Evolutionary conservation across 2,113 vertebrate species (phyloP).

Genomic region (Mesitornis unicolor): DNA sequence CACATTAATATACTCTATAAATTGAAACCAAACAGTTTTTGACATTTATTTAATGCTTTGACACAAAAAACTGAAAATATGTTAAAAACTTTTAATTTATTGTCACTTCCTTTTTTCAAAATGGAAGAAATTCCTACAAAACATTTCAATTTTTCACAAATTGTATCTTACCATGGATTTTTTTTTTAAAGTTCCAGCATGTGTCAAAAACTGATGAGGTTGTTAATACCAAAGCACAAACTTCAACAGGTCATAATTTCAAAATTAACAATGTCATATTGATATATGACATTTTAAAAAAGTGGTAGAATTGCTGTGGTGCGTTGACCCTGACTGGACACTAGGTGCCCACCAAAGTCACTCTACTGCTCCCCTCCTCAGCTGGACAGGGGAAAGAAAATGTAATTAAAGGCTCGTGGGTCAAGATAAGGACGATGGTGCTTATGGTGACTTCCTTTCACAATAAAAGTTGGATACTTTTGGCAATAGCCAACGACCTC

Average conservation of each 20-base stretch:
- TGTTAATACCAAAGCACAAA: neutral
- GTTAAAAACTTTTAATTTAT: neutral
- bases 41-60: neutral
- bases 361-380: too few species aligned
- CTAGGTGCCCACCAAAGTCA: too few species aligned
- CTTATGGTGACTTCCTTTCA: neutral
- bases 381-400: too few species aligned
- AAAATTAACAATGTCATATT: neutral
- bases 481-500: neutral
- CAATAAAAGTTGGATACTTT: neutral
- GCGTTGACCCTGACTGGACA: too few species aligned
- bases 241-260: neutral
- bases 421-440: too few species aligned
- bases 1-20: neutral
- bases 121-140: neutral
- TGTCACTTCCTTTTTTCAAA: neutral
- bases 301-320: neutral
- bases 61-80: neutral
- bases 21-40: neutral
- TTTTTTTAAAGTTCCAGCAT: rapidly evolving
- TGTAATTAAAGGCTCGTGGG: too few species aligned
- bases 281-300: neutral
- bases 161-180: neutral
- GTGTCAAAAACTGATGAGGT: neutral
- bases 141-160: neutral